These are phyloP conservation scores for Dicentrarchus labrax DNA, from an alignment of 2,113 vertebrate species.

Conservation along the genomic window DNA sequence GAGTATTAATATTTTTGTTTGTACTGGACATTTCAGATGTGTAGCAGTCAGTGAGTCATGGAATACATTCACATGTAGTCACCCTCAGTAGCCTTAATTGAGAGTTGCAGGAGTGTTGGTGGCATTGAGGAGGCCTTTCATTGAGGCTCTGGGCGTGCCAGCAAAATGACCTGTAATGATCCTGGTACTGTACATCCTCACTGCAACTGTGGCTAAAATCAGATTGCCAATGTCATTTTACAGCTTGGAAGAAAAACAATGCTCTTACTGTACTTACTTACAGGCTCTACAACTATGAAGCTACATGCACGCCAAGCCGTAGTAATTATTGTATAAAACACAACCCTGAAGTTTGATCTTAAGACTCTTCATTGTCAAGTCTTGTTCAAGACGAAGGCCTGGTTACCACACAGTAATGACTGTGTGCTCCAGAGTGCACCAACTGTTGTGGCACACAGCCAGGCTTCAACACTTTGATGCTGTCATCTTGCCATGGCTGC, in stretches of 20 bases:
- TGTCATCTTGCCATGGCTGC: constrained; percentile 15
- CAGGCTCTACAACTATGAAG: neutral
- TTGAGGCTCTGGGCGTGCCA: constrained; percentile 65
- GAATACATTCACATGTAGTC: constrained; percentile 55
- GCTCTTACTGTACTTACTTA: constrained; percentile 9
- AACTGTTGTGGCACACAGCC: constrained; percentile 21
- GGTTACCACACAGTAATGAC: constrained; percentile 28
- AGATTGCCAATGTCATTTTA: constrained; percentile 39
- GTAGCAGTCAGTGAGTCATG: constrained; percentile 61
- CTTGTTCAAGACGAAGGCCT: constrained; percentile 18
- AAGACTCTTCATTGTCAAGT: constrained; percentile 21
- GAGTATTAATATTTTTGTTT: constrained; percentile 39
- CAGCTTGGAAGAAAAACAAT: constrained; percentile 27
- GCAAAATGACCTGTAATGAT: constrained; percentile 69
- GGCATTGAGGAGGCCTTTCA: constrained; percentile 68
- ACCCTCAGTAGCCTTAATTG: constrained; percentile 58
- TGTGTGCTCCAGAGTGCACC: constrained; percentile 16
- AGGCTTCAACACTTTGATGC: constrained; percentile 10
- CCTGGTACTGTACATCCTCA: constrained; percentile 31
- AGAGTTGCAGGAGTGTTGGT: constrained; percentile 57
- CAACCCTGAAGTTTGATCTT: constrained; percentile 22
- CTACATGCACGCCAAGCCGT: neutral
- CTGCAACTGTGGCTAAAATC: constrained; percentile 27
- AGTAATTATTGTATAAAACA: constrained; percentile 14
- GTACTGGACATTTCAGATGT: constrained; percentile 61